Evolutionary conservation across 2,888 invertebrate genomes (phyloP).

Genomic region (Meiosimyza decipiens): DNA sequence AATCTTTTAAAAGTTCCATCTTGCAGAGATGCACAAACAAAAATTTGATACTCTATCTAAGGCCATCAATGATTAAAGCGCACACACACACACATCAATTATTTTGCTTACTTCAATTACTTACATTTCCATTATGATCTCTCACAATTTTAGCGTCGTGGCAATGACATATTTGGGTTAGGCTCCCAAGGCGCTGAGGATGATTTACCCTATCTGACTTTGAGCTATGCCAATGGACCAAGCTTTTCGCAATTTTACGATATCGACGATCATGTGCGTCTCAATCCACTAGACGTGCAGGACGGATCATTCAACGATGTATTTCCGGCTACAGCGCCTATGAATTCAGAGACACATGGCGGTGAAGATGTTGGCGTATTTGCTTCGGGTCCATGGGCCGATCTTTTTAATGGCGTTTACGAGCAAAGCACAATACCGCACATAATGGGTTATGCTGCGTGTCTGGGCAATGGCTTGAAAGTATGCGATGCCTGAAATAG

Average conservation of each 20-base stretch:
- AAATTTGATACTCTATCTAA: no score
- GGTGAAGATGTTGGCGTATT: conserved; percentile 85
- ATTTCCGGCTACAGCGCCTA: conserved; percentile 71
- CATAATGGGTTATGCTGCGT: conserved; percentile 78
- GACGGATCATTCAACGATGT: conserved; percentile 47
- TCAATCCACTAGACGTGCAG: conserved; percentile 50
- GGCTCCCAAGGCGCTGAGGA: conserved; percentile 64
- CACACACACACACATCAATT: no score
- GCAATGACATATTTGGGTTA: conserved; percentile 57
- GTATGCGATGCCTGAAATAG: conserved; percentile 50
- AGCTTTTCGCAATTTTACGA: conserved; percentile 68
- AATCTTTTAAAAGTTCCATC: no score
- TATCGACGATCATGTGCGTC: conserved; percentile 50
- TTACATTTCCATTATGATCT: no score
- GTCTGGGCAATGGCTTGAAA: conserved; percentile 74
- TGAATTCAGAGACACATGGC: conserved; percentile 74
- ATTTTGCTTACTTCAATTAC: no score
- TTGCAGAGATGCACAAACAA: no score
- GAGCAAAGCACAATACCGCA: conserved; percentile 85
- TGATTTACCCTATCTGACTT: conserved; percentile 74
- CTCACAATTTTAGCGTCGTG: conserved; percentile 49
- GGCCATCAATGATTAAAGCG: no score
- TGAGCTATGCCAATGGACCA: conserved; percentile 82
- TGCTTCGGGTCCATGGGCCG: conserved; percentile 82
- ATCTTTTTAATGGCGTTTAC: conserved; percentile 81